Conservation (phyloP, 2,797 vertebrate genomes). For the Hydrophis major region DNA sequence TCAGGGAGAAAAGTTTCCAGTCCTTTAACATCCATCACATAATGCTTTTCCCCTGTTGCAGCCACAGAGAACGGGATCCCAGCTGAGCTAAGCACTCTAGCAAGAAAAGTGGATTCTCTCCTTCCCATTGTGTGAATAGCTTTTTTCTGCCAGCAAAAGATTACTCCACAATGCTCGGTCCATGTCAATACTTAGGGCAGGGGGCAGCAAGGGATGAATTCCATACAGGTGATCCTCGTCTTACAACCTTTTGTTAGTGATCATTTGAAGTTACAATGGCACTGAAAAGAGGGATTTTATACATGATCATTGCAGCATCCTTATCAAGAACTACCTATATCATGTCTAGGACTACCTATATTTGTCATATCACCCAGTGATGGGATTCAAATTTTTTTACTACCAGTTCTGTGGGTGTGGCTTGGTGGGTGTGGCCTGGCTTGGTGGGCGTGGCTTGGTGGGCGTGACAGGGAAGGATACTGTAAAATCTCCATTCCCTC, state of each 20-base stretch:
- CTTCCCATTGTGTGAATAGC: not conserved
- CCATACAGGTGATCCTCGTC: not conserved
- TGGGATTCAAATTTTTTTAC: too few species aligned
- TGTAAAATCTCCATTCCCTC: too few species aligned
- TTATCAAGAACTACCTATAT: too few species aligned
- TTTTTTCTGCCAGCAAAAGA: not conserved
- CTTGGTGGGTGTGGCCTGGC: too few species aligned
- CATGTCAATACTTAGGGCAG: not conserved
- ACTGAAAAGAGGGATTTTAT: too few species aligned
- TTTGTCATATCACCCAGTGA: too few species aligned
- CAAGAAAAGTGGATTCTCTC: not conserved
- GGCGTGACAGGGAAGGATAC: too few species aligned
- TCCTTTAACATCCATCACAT: not conserved
- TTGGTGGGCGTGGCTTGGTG: too few species aligned
- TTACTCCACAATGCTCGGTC: not conserved
- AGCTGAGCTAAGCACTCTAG: not conserved
- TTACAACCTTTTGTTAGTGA: not conserved
- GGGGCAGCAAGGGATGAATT: not conserved
- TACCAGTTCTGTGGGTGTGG: too few species aligned
- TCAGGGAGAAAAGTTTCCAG: not conserved
- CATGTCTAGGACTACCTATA: too few species aligned
- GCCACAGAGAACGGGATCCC: not conserved
- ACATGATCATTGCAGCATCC: too few species aligned
- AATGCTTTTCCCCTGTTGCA: not conserved
- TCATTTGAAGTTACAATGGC: not conserved